Evolutionary conservation across 2,888 invertebrate genomes (phyloP), one percentile per base, ranked within the genome.

Genomic region (Carterocephalus palaemon): DNA sequence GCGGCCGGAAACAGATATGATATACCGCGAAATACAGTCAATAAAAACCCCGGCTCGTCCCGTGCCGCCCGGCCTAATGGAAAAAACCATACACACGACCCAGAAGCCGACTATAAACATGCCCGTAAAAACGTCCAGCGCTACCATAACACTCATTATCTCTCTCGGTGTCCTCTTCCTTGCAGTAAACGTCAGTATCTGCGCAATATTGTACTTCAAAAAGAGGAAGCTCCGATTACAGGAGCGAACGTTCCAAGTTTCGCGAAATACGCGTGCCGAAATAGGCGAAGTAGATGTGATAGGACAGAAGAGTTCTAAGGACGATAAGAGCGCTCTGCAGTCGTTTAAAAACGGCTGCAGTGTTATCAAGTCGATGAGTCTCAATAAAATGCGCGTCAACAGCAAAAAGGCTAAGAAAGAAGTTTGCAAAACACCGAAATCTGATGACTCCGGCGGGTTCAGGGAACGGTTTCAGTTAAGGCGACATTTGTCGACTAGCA

Each of bases 401-500:
- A 76, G 78, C 31, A 88, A 88, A 62, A 80, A 88, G 54, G 85
- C 87, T 62, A 81, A 89, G 50, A 77, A 85, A 57, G 89, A 90
- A 52, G 62, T 76, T 52, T 69, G 89, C 69, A 82, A 90, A 74
- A 85, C 86, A n/a, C 85, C 88, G 0, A 89, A 88, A 58, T 88
- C 88, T 3, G 88, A 88, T 61, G 87, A 87, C 55, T 88, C 87
- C 1, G 88, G 88, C 6, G 88, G 90, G 28, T 90, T 90, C 56
- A 84, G 90, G 24, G 82, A 90, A 58, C 73, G 88, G 46, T 91
- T 90, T 60, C 91, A 92, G 67, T 74, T 93, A 16, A 89, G 92
- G 10, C 76, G 93, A 12, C 92, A 93, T 70, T 89, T 93, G 62
- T 94, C 94, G 3, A 90, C 90, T 3, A 94, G 94, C 51, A 95